Percentiles rank a stretch among this genome's conserved stretches.
These are phyloP conservation scores for Aplidium turbinatum DNA, from an alignment of 23 tunicate genomes.

Conservation along the genomic window DNA sequence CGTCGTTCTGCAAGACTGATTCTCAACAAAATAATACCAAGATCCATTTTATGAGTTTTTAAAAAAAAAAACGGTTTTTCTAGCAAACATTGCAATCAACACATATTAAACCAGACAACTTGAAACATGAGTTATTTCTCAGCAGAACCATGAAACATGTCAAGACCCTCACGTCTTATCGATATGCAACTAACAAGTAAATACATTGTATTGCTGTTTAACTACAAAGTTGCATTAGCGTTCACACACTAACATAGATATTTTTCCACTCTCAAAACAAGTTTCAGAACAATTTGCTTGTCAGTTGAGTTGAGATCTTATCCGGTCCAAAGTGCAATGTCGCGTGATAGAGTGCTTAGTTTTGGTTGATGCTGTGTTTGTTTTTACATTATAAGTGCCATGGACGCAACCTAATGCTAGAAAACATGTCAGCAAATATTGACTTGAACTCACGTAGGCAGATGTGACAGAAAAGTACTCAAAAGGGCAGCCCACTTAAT, in stretches of 20 bases:
- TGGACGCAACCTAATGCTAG: background rate
- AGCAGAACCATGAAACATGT: too few relatives aligned
- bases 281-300: background rate
- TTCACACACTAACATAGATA: background rate
- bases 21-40: too few relatives aligned
- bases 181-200: too few relatives aligned
- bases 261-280: background rate
- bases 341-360: background rate
- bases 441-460: background rate
- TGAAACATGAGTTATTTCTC: too few relatives aligned
- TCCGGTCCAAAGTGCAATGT: background rate
- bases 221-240: background rate
- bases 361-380: background rate
- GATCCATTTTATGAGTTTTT: too few relatives aligned
- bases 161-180: too few relatives aligned
- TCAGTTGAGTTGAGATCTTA: background rate
- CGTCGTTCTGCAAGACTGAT: too few relatives aligned
- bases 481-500: too few relatives aligned
- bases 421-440: background rate
- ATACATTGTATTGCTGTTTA: background rate
- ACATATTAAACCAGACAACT: too few relatives aligned
- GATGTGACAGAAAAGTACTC: background rate
- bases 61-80: too few relatives aligned
- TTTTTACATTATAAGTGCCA: background rate
- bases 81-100: too few relatives aligned